These are phyloP conservation scores for Oscheius sp. DNA, from an alignment of 1,140 invertebrate genomes.

Conservation along the genomic window DNA sequence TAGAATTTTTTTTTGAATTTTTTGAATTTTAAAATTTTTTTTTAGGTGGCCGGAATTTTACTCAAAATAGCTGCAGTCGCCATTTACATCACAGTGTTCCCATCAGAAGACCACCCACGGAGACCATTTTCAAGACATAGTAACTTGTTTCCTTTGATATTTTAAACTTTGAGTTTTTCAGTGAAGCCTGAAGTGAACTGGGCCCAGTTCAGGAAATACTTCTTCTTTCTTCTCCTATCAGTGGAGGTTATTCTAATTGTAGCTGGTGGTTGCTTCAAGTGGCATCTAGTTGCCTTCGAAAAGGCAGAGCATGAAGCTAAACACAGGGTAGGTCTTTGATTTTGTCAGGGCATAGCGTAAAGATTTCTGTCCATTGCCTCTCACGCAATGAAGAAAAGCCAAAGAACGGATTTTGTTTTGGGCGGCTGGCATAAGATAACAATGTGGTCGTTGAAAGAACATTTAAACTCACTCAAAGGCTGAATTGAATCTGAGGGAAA, in stretches of 20 bases:
- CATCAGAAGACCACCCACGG: background rate
- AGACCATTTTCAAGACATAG: background rate
- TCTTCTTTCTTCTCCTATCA: background rate
- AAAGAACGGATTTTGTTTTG: too few species aligned
- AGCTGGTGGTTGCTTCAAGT: background rate
- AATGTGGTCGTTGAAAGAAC: too few species aligned
- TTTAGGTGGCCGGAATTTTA: background rate
- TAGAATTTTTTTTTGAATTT: background rate
- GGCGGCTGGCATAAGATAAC: too few species aligned
- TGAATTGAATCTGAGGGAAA: too few species aligned
- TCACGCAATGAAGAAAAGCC: too few species aligned
- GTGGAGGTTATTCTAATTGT: background rate
- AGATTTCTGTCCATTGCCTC: too few species aligned
- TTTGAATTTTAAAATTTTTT: too few species aligned
- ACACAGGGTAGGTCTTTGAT: background rate
- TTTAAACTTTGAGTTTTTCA: background rate
- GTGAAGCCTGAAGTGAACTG: background rate
- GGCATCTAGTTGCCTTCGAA: background rate
- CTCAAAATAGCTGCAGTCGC: background rate
- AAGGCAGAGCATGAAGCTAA: background rate
- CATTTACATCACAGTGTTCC: background rate
- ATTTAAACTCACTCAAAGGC: too few species aligned
- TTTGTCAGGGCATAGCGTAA: too few species aligned
- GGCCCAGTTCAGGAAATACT: background rate
- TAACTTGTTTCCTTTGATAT: background rate